phyloP scores from a whole-genome alignment of 2,888 invertebrate genomes.

The Tenodera sinensis region DNA sequence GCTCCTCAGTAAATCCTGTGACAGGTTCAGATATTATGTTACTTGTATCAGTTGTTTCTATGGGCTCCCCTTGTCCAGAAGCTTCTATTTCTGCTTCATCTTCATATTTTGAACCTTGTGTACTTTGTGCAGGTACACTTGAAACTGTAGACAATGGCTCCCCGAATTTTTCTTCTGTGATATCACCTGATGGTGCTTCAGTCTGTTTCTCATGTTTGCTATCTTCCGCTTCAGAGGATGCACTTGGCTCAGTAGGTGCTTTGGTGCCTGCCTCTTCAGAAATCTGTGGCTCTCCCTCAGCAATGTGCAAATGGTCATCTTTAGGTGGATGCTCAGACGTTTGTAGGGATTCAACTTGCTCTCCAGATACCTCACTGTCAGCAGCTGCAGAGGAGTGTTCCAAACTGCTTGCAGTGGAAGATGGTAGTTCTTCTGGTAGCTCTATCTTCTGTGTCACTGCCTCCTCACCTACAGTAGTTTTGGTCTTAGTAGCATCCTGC shows the following conservation, averaged over 20 bases:
- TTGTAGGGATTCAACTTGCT: background rate
- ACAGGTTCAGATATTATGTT: background rate
- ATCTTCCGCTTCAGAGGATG: background rate
- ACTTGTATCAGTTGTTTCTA: background rate
- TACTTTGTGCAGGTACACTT: background rate
- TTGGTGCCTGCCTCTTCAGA: background rate
- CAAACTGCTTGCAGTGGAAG: background rate
- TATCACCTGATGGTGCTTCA: background rate
- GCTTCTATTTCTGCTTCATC: background rate
- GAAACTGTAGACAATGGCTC: background rate
- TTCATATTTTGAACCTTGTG: background rate
- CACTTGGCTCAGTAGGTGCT: background rate
- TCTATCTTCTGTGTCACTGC: background rate
- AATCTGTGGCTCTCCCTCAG: background rate
- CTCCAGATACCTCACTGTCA: background rate
- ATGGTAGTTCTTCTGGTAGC: background rate
- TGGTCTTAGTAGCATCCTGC: background rate
- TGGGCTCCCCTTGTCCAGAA: background rate
- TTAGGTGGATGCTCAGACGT: background rate
- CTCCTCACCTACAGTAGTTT: background rate
- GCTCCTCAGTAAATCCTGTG: background rate
- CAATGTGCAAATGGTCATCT: background rate
- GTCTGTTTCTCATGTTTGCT: background rate
- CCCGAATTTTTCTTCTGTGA: background rate
- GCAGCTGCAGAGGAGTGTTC: background rate